These are phyloP conservation scores for Drosophila auraria DNA, from an alignment of 1,140 invertebrate species.

Conservation along the genomic window DNA sequence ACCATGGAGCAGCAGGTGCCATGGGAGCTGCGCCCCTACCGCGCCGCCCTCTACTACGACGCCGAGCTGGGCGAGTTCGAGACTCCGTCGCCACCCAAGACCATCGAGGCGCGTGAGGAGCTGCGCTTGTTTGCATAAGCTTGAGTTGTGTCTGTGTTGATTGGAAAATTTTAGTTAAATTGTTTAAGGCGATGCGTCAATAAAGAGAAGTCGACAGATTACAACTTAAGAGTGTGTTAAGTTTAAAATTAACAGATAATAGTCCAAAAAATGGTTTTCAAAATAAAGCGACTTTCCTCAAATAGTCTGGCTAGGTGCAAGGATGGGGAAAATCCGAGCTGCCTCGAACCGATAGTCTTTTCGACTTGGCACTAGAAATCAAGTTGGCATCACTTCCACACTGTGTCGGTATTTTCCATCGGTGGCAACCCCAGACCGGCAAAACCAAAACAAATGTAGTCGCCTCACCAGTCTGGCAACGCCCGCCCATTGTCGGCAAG, in stretches of 20 bases:
- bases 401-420: neutral
- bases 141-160: conserved; percentile 36
- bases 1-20: conserved; percentile 91
- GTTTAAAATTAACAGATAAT: too few relatives aligned
- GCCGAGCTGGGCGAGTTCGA: conserved; percentile 91
- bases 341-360: too few relatives aligned
- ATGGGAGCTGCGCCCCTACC: conserved; percentile 90
- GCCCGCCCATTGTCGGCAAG: conserved; percentile 10
- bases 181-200: conserved; percentile 52
- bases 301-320: neutral
- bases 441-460: conserved; percentile 17
- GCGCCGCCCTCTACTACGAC: conserved; percentile 89
- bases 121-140: conserved; percentile 67
- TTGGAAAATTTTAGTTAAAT: conserved; percentile 67
- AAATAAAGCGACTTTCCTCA: too few relatives aligned
- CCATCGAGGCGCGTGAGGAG: conserved; percentile 69
- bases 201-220: conserved; percentile 53
- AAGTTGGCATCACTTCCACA: neutral
- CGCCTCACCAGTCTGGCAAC: neutral
- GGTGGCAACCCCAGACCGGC: conserved; percentile 4
- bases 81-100: conserved; percentile 87
- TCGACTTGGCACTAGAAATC: too few relatives aligned
- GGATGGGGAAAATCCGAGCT: too few relatives aligned
- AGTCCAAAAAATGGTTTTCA: too few relatives aligned
- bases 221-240: conserved; percentile 16